phyloP scores from a whole-genome alignment of 1,140 invertebrate genomes.

The Ceratina japonica region DNA sequence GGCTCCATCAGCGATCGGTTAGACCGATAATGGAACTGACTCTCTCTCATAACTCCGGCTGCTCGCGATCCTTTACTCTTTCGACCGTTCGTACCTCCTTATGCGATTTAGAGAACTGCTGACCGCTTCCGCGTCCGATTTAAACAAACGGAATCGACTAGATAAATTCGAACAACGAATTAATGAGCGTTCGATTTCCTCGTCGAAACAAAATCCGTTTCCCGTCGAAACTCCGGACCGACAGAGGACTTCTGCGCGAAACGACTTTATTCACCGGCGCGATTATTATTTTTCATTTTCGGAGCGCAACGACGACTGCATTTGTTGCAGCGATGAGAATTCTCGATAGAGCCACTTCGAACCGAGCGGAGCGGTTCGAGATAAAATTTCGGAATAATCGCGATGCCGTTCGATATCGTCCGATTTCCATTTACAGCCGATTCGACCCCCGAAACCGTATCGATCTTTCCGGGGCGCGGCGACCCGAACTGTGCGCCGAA shows the following conservation, averaged over 20 bases:
- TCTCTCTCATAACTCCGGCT: neutral
- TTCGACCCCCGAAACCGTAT: constrained; percentile 45
- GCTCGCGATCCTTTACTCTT: neutral
- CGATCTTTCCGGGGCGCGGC: constrained; percentile 39
- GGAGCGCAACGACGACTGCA: too few relatives aligned
- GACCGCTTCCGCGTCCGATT: neutral
- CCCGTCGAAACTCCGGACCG: too few relatives aligned
- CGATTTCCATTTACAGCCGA: constrained; percentile 45
- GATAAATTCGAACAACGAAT: too few relatives aligned
- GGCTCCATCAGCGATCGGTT: constrained; percentile 26
- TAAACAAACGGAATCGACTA: too few relatives aligned
- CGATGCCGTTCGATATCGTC: constrained; percentile 25
- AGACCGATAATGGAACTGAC: constrained; percentile 19
- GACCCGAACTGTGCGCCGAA: constrained; percentile 21
- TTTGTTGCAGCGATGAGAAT: neutral
- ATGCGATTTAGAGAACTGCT: neutral
- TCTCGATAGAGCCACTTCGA: neutral
- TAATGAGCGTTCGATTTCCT: neutral
- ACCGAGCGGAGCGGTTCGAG: constrained; percentile 6
- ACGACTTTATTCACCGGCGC: too few relatives aligned
- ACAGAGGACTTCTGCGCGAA: too few relatives aligned
- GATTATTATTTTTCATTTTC: neutral
- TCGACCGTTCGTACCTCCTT: too few relatives aligned
- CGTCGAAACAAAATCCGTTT: too few relatives aligned
- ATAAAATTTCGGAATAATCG: constrained; percentile 31